Evolutionary conservation across 2,888 invertebrate genomes (phyloP), one percentile per base, ranked within the genome.

Genomic region (Tinea semifulvella): DNA sequence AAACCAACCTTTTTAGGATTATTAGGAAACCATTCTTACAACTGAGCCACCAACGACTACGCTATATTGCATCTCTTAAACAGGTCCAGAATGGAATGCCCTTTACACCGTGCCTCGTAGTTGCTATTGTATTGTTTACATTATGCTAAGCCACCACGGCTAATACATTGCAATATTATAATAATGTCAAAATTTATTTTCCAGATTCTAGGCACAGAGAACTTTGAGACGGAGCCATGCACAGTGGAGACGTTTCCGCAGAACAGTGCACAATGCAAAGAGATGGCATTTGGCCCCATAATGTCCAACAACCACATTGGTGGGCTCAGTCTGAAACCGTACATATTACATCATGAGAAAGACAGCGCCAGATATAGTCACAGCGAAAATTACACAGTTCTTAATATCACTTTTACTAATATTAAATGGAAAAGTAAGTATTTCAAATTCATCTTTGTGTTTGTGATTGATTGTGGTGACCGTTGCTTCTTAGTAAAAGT

Each of bases 351-450:
- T 3, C 31, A 42, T 14, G 31, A 38, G 13, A 20, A 44, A 11
- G 28, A 25, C n/a, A 6, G 4, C 16, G 13, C 8, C 4, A 22
- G 4, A 7, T 25, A 13, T n/a, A 19, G 17, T 13, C 39, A 28
- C 19, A 35, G 10, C 4, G 31, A 42, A 6, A 49, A 75, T 47
- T 65, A 64, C 35, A 74, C 79, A 0, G 70, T 77, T 1, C 56
- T 80, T 2, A 80, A 80, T 52, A 79, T 80, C 14, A 72, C 74
- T 8, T 80, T 80, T 47, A 72, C 63, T 40, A 77, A 77, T 57
- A 80, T 80, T 46, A 76, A 75, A 49, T 80, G 80, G 80, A 76
- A 71, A 54, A 73, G 80, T 79, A 59, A 74, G 77, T 68, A 18
- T 6, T 18, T 3, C 20, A n/a, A n/a, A 36, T 36, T 36, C 5